phyloP scores from a whole-genome alignment of 2,113 vertebrate species.

The Hemibagrus wyckioides region DNA sequence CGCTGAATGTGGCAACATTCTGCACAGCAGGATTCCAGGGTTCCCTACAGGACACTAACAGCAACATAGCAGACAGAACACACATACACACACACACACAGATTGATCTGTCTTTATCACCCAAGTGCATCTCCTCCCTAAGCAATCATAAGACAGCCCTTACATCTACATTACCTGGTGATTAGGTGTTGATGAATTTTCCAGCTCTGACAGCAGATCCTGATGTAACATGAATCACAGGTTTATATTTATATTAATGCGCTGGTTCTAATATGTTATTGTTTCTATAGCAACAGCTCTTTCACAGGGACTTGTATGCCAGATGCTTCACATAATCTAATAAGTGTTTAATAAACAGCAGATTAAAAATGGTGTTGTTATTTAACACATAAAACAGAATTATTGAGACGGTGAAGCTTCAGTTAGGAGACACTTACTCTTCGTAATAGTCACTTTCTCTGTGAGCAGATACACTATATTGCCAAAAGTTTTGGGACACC shows the following conservation, averaged over 20 bases:
- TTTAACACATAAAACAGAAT: neutral
- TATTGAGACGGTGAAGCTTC: neutral
- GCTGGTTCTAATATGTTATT: neutral
- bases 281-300: neutral
- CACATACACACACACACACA: slow-evolving; percentile 61
- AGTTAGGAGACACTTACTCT: neutral
- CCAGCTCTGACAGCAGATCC: neutral
- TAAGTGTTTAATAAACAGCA: neutral
- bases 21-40: neutral
- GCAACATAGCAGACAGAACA: neutral
- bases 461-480: too few species aligned
- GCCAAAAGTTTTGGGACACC: too few species aligned
- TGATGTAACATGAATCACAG: neutral
- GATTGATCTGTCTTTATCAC: neutral
- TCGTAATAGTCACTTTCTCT: neutral
- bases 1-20: neutral
- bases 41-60: neutral
- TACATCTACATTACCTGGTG: neutral
- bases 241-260: neutral
- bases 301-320: neutral
- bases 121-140: neutral
- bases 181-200: neutral
- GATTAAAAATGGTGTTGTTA: neutral
- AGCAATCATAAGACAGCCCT: neutral
- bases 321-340: neutral